Evolutionary conservation across 2,888 invertebrate genomes (phyloP), one percentile per base, ranked within the genome.

Genomic region (Halictus ligatus): DNA sequence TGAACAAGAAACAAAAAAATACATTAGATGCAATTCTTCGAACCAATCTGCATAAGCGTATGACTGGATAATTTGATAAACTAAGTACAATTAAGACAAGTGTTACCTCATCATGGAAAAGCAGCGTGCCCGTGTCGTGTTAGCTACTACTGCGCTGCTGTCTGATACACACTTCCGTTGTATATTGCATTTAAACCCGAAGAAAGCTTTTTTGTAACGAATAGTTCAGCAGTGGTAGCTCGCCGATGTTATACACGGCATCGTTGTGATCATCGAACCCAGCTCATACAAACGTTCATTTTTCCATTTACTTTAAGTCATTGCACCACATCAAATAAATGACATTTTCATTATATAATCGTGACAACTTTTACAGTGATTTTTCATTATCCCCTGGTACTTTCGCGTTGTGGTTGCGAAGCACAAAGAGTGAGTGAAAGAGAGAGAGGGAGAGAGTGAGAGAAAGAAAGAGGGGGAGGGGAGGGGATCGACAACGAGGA

Each of bases 251-350:
- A 29, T 80, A 88, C 88, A 85, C 91, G 91, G 69, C 40, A 76
- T 92, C 92, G 93, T 93, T 93, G 93, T 92, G 29, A 64, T 94
- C 94, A 94, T 95, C 93, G 89, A 94, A 93, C 94, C 95, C 95
- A 94, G 94, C 93, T 95, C 95, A 94, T 95, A 94, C 93, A 93
- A 92, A 94, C 92, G 92, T 95, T 95, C 95, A 95, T 95, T 95
- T 94, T 94, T 95, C 94, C 94, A 95, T 95, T 95, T 95, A 95
- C 93, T 95, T 95, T 95, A 95, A 95, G 95, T 95, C 95, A 95
- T 95, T 95, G 95, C 95, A 95, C 95, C 95, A 94, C 95, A 95
- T 95, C 95, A 94, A 95, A 95, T 95, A 95, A 95, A 95, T 95
- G 95, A 95, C 95, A 95, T 95, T 95, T 95, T 95, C 95, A 95